phyloP scores from a whole-genome alignment of 2,888 invertebrate genomes.

The Nemotelus nigrinus region DNA sequence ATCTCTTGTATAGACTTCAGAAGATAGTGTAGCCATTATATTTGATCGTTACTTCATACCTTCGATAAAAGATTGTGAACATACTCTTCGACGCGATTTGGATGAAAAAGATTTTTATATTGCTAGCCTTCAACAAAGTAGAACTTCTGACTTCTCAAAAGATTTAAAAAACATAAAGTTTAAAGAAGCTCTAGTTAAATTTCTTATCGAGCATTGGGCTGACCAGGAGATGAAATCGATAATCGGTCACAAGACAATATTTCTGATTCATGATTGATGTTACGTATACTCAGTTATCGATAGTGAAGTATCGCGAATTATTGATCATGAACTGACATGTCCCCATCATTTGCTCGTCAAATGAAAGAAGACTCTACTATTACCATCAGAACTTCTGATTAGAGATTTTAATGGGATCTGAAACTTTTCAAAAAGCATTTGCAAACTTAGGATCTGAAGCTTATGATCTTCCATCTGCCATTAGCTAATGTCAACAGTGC shows the following conservation, averaged over 20 bases:
- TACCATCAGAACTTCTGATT: neutral
- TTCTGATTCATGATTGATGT: slow-evolving; percentile 8
- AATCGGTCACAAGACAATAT: slow-evolving; percentile 34
- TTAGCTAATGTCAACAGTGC: neutral
- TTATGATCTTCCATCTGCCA: neutral
- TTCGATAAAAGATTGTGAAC: neutral
- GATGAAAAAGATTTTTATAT: neutral
- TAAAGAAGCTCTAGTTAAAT: slow-evolving; percentile 42
- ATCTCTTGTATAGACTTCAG: neutral
- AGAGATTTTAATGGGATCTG: neutral
- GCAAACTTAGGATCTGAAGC: neutral
- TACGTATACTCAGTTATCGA: neutral
- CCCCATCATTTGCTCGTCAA: neutral
- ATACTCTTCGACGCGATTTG: neutral
- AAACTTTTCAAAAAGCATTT: neutral
- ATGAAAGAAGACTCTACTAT: neutral
- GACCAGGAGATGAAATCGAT: slow-evolving; percentile 12
- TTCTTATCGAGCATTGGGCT: slow-evolving; percentile 37
- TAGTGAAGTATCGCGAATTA: neutral
- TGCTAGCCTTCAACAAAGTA: neutral
- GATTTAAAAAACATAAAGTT: slow-evolving; percentile 41
- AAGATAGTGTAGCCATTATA: neutral
- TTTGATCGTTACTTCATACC: neutral
- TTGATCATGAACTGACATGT: neutral
- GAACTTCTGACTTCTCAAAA: neutral